Conservation (phyloP, 2,888 invertebrate species). For the Cryptocephalus primarius region DNA sequence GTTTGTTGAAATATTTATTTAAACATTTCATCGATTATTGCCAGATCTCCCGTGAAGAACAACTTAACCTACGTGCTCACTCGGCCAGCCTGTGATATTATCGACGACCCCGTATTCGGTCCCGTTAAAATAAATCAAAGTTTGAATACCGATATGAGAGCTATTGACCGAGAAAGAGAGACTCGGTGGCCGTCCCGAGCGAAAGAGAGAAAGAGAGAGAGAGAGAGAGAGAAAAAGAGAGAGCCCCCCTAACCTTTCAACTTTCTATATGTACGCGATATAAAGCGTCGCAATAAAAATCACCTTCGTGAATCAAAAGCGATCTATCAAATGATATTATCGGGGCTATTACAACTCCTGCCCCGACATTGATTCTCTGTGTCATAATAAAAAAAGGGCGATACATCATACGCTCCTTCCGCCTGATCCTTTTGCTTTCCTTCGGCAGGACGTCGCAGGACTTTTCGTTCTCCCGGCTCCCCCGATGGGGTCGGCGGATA, state of each 20-base stretch:
- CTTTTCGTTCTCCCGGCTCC: slow-evolving; percentile 2
- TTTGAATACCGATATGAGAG: slow-evolving; percentile 25
- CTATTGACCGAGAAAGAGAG: slow-evolving; percentile 19
- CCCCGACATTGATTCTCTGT: slow-evolving; percentile 21
- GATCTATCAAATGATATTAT: slow-evolving; percentile 37
- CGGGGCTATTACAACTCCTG: slow-evolving; percentile 30
- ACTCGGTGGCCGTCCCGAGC: slow-evolving; percentile 9
- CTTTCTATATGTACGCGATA: slow-evolving; percentile 22
- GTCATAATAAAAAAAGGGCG: slow-evolving; percentile 28
- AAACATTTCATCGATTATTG: too few relatives aligned
- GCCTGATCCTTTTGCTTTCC: slow-evolving; percentile 9
- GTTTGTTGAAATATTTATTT: too few relatives aligned
- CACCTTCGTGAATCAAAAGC: slow-evolving; percentile 34
- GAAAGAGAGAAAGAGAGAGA: slow-evolving; percentile 10
- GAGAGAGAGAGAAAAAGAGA: slow-evolving; percentile 9
- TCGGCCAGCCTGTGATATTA: too few relatives aligned
- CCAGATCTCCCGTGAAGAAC: too few relatives aligned
- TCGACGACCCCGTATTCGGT: too few relatives aligned
- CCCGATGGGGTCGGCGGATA: slow-evolving; percentile 17
- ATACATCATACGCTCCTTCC: slow-evolving; percentile 23
- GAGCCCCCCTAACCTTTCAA: slow-evolving; percentile 28
- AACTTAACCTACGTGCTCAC: too few relatives aligned
- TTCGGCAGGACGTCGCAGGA: neutral
- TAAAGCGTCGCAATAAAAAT: slow-evolving; percentile 33
- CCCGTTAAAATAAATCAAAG: slow-evolving; percentile 21